A percentile compares a stretch with the other conserved stretches of the same genome.
These are phyloP conservation scores for Lineus longissimus DNA, from an alignment of 1,140 invertebrate genomes.

Conservation along the genomic window DNA sequence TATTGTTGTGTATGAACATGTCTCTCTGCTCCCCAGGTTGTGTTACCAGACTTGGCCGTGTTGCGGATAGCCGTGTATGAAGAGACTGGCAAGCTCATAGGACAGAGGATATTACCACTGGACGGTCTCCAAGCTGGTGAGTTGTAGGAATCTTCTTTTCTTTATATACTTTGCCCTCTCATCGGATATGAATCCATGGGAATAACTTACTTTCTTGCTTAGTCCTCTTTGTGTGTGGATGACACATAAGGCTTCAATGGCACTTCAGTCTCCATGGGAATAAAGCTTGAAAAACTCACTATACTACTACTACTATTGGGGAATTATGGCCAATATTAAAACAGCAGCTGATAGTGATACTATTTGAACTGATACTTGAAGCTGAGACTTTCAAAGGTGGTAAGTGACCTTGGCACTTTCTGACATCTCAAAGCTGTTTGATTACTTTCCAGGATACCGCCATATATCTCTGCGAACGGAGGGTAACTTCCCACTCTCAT, in stretches of 20 bases:
- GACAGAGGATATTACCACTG: slow-evolving; percentile 93
- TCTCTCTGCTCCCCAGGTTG: slow-evolving; percentile 66
- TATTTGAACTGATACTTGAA: too few relatives aligned
- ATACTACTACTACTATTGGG: too few relatives aligned
- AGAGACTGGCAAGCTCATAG: slow-evolving; percentile 93
- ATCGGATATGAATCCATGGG: background rate
- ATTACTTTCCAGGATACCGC: slow-evolving; percentile 67
- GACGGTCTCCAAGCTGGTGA: slow-evolving; percentile 92
- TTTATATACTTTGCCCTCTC: too few relatives aligned
- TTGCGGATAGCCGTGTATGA: slow-evolving; percentile 98
- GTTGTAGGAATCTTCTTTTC: slow-evolving; percentile 2
- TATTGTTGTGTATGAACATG: too few relatives aligned
- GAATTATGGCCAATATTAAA: too few relatives aligned
- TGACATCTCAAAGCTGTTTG: background rate
- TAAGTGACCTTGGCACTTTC: too few relatives aligned
- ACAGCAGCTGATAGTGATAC: too few relatives aligned
- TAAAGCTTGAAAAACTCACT: too few relatives aligned
- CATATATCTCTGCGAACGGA: slow-evolving; percentile 97
- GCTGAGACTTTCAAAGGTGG: too few relatives aligned
- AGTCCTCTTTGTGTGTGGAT: background rate
- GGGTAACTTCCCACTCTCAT: slow-evolving; percentile 97
- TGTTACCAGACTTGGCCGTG: slow-evolving; percentile 95
- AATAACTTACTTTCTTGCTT: background rate
- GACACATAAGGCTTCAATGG: too few relatives aligned
- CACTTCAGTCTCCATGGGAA: too few relatives aligned